Conservation (phyloP, 2,113 vertebrate species). For the Sitta europaea region DNA sequence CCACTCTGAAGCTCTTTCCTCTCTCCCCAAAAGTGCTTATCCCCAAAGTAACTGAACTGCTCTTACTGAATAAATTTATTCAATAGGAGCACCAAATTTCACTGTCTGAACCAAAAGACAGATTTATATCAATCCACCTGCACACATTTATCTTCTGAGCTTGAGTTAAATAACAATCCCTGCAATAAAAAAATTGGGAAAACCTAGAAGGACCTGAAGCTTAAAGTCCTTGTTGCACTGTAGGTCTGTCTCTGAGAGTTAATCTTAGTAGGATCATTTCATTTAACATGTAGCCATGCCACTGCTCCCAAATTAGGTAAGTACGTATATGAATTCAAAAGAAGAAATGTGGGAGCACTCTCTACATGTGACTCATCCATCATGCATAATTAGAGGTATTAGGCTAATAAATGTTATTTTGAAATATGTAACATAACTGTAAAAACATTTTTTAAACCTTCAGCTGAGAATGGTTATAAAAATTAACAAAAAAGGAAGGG, state of each 20-base stretch:
- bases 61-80: neutral
- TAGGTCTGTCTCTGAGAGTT: neutral
- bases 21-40: neutral
- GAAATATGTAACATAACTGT: constrained; percentile 8
- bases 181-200: neutral
- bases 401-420: constrained; percentile 45
- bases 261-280: neutral
- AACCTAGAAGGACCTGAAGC: neutral
- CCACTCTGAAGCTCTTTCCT: neutral
- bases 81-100: neutral
- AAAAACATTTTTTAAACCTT: constrained; percentile 33
- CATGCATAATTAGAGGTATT: constrained; percentile 24
- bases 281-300: neutral
- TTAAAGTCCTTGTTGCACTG: neutral
- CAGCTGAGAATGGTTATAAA: neutral
- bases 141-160: neutral
- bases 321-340: neutral
- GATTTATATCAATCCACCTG: neutral
- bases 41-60: neutral
- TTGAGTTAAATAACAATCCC: neutral
- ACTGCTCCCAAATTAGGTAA: neutral
- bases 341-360: constrained; percentile 8
- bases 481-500: neutral
- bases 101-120: neutral
- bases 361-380: constrained; percentile 8